phyloP scores from a whole-genome alignment of 2,113 vertebrate genomes.

The Delphinus delphis region DNA sequence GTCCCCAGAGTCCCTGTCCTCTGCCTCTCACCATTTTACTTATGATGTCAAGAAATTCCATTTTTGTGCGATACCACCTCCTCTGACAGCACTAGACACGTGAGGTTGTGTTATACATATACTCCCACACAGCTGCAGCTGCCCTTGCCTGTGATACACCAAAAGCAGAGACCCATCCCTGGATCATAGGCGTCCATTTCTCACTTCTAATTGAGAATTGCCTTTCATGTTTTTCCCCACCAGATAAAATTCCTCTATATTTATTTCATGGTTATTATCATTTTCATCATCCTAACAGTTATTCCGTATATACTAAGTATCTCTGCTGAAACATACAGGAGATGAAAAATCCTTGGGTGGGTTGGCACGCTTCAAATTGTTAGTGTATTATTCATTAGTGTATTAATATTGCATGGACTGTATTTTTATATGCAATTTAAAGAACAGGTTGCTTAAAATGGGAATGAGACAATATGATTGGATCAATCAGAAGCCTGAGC shows the following conservation, averaged over 20 bases:
- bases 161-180: neutral
- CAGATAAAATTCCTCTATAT: slow-evolving; percentile 34
- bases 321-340: slow-evolving; percentile 65
- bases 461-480: slow-evolving; percentile 54
- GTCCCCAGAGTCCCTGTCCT: neutral
- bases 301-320: slow-evolving; percentile 65
- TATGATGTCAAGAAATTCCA: neutral
- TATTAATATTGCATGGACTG: slow-evolving; percentile 77
- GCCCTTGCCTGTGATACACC: neutral
- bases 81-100: neutral
- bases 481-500: slow-evolving; percentile 69
- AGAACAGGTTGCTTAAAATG: slow-evolving; percentile 73
- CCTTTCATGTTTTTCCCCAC: slow-evolving; percentile 33
- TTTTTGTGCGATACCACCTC: neutral
- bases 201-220: slow-evolving; percentile 65
- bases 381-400: slow-evolving; percentile 77
- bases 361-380: slow-evolving; percentile 57
- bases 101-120: neutral
- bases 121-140: accelerated
- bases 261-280: slow-evolving; percentile 73
- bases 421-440: slow-evolving; percentile 77
- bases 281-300: slow-evolving; percentile 71
- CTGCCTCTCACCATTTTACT: neutral
- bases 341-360: slow-evolving; percentile 69
- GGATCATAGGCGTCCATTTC: neutral